Base-by-base conservation (phyloP, 2,888 invertebrate genomes). In the Platycheirus rosarum region DNA sequence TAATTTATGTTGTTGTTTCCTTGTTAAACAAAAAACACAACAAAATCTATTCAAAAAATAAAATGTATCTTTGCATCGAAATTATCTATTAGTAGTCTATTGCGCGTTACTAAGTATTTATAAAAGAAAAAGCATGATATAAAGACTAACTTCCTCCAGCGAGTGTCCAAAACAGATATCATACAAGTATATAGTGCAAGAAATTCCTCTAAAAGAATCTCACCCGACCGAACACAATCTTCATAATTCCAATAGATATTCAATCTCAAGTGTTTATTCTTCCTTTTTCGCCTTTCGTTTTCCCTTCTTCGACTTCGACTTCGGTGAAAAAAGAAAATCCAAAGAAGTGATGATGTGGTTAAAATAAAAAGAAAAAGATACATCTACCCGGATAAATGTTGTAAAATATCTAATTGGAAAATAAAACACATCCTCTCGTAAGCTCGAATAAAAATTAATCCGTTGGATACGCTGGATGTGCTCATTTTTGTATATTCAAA, bases 321-420 rank as follows among this genome's bases (percentile, higher is more conserved):
- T 57, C 23, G 66, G 51, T 66, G 76, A 60, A 62, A 68, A 35
- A 23, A 14, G 48, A 53, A 26, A 35, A 40, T 26, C 13, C 49
- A 75, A 62, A 71, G 55, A 82, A 77, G 71, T 82, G 77, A 68
- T 82, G 77, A 82, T 82, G 82, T 82, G 82, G 82, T 71, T 62
- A 73, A 82, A 77, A 55, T 82, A 76, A 66, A 71, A 53, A 71
- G 57, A 70, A 14, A 13, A 35, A 53, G 20, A 53, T 13, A 53
- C 32, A 53, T 23, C 23, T 23, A 13, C 23, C 23, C 48, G 2
- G 18, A 53, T 2, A 35, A 57, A 40, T 37, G n/a, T 23, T 23
- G 6, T 40, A 40, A 32, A 32, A 42, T 53, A 44, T 68, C 37
- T 37, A 68, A 44, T 65, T 65, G 65, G 65, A 65, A n/a, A n/a